Evolutionary conservation across 2,888 invertebrate genomes (phyloP).

Genomic region (Drosophila mulleri): DNA sequence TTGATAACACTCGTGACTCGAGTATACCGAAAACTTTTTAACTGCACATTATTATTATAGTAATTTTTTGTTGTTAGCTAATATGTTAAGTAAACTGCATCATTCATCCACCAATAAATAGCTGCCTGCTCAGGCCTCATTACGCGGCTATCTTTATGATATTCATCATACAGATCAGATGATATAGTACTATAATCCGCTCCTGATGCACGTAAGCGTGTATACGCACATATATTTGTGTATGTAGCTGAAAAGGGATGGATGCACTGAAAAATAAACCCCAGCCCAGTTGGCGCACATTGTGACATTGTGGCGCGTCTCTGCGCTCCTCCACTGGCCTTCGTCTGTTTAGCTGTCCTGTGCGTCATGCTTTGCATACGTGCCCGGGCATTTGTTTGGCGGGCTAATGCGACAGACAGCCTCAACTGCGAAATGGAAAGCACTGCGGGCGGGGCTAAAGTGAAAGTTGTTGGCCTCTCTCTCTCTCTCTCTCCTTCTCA

Average conservation of each 20-base stretch:
- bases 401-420: slow-evolving; percentile 59
- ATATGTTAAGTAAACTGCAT: neutral
- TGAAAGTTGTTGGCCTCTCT: slow-evolving; percentile 38
- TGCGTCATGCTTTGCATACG: slow-evolving; percentile 66
- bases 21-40: no score
- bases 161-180: neutral
- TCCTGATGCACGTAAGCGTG: slow-evolving; percentile 7
- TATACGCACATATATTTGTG: neutral
- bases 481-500: no score
- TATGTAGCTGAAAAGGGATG: neutral
- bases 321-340: neutral
- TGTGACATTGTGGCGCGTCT: slow-evolving; percentile 15
- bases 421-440: slow-evolving; percentile 64
- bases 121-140: neutral
- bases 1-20: no score
- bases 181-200: slow-evolving; percentile 10
- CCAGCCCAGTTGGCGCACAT: neutral
- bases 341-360: slow-evolving; percentile 15
- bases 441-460: slow-evolving; percentile 28
- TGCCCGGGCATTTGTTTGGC: slow-evolving; percentile 71
- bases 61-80: no score
- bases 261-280: neutral
- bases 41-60: no score
- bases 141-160: neutral
- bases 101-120: neutral